These are phyloP conservation scores for Morinoia aosen DNA, from an alignment of 2,888 invertebrate species.

Conservation along the genomic window DNA sequence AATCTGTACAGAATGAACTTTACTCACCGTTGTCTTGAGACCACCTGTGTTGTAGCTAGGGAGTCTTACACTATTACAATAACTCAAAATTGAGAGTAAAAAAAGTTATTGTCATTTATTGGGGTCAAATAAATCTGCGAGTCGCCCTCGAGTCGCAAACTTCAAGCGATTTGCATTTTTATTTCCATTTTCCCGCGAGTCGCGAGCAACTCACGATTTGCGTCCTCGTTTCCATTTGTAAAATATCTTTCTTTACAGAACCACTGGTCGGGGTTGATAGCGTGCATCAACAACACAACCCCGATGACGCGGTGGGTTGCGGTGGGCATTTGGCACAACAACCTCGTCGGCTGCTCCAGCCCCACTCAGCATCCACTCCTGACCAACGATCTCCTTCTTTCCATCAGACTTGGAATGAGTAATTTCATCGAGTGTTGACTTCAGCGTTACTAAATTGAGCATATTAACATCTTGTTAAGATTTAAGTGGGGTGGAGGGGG, in stretches of 20 bases:
- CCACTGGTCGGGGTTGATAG: conserved; percentile 18
- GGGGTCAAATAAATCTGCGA: too few relatives aligned
- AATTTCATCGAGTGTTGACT: neutral
- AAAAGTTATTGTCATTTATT: too few relatives aligned
- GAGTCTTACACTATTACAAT: too few relatives aligned
- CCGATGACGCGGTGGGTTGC: neutral
- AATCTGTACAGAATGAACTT: too few relatives aligned
- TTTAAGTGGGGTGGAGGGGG: too few relatives aligned
- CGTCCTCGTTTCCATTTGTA: too few relatives aligned
- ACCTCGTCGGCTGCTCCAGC: neutral
- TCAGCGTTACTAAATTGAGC: neutral
- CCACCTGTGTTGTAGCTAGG: too few relatives aligned
- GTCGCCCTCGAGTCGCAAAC: neutral
- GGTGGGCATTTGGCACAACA: conserved; percentile 6
- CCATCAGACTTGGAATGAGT: conserved; percentile 35
- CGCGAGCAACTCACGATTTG: neutral
- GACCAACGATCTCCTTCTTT: conserved; percentile 5
- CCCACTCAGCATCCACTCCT: conserved; percentile 14
- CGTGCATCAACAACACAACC: conserved; percentile 34
- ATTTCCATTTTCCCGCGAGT: too few relatives aligned
- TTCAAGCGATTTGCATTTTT: neutral
- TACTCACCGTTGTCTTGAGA: too few relatives aligned
- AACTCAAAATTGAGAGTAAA: too few relatives aligned
- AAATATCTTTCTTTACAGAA: neutral
- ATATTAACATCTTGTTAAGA: neutral